phyloP scores from a whole-genome alignment of 2,113 vertebrate genomes.

The Chaetura pelagica region DNA sequence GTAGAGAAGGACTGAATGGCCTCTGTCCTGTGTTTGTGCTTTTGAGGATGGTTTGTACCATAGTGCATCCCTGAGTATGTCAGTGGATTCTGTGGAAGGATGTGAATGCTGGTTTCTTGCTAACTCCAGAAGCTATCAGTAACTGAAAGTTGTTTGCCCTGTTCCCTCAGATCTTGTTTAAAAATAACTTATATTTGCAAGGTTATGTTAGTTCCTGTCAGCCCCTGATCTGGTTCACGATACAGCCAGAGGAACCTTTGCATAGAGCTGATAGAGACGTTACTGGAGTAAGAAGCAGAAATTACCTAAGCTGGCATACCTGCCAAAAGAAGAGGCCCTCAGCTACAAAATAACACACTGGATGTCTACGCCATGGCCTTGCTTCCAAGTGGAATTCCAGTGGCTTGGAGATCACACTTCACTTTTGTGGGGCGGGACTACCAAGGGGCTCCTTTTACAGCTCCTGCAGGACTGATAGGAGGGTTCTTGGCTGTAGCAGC shows the following conservation, averaged over 20 bases:
- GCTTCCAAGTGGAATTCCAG: not conserved
- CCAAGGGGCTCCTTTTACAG: not conserved
- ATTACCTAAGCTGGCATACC: not conserved
- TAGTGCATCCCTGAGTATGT: not conserved
- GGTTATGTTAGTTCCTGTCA: not conserved
- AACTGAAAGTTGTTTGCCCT: not conserved
- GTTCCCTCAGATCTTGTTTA: not conserved
- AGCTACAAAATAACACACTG: not conserved
- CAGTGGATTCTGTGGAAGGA: not conserved
- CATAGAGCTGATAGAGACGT: accelerated
- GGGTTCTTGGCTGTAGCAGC: not conserved
- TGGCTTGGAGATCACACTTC: not conserved
- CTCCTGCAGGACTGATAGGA: not conserved
- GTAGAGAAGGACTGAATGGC: not conserved
- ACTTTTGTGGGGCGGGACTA: not conserved
- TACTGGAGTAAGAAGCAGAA: not conserved
- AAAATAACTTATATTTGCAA: not conserved
- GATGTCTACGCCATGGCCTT: not conserved
- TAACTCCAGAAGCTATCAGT: not conserved
- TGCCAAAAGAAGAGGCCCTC: not conserved
- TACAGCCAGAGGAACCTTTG: not conserved
- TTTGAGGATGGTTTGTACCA: not conserved
- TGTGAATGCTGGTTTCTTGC: not conserved
- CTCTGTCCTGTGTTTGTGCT: not conserved
- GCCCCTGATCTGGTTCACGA: not conserved